Evolutionary conservation across 1,140 invertebrate species (phyloP).

Genomic region (Caenorhabditis briggsae): DNA sequence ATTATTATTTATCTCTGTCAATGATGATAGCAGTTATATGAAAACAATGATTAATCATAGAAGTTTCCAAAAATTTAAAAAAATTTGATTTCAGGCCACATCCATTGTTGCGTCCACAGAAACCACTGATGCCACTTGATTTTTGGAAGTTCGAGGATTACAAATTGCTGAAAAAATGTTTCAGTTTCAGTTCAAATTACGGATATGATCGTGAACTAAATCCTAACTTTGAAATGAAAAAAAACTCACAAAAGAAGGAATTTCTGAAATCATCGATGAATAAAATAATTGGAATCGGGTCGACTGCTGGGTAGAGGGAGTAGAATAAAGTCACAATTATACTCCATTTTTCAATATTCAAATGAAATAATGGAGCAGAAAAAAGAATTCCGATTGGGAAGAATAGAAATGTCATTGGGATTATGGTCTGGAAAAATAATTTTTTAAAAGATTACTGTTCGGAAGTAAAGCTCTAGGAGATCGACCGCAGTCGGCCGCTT

Average conservation of each 20-base stretch:
- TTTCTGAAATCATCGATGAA: conserved; percentile 5
- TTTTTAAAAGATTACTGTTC: background rate
- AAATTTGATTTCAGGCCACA: background rate
- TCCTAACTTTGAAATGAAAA: too few species aligned
- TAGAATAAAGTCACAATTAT: conserved; percentile 21
- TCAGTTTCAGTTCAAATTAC: too few species aligned
- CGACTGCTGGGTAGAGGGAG: background rate
- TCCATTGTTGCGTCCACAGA: conserved; percentile 4
- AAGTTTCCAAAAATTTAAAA: too few species aligned
- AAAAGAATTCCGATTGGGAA: conserved; percentile 29
- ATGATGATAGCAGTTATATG: too few species aligned
- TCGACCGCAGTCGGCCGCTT: too few species aligned
- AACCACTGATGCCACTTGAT: conserved; percentile 1
- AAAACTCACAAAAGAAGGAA: background rate
- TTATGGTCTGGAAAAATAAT: conserved; percentile 10
- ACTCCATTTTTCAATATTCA: conserved; percentile 26
- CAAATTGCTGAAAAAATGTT: background rate
- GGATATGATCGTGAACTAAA: too few species aligned
- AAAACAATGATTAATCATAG: too few species aligned
- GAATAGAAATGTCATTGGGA: conserved; percentile 14
- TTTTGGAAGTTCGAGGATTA: background rate
- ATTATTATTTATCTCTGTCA: too few species aligned
- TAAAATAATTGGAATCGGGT: conserved; percentile 21
- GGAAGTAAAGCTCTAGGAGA: too few species aligned
- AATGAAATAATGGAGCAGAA: conserved; percentile 15